phyloP scores from a whole-genome alignment of 2,797 vertebrate genomes.

The Pseudochirops cupreus region DNA sequence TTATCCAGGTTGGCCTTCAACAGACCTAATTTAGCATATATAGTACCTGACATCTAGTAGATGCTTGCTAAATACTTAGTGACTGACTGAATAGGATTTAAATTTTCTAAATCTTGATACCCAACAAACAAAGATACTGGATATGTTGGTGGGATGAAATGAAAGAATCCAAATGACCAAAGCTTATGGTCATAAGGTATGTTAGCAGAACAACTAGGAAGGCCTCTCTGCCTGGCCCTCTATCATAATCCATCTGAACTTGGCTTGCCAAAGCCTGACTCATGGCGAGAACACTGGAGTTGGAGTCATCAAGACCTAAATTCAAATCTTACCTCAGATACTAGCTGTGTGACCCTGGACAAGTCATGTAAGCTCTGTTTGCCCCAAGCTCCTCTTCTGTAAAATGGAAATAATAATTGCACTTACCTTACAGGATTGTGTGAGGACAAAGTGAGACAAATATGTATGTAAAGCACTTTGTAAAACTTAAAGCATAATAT shows the following conservation, averaged over 20 bases:
- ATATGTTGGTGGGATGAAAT: neutral
- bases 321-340: neutral
- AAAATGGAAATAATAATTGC: neutral
- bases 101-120: neutral
- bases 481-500: neutral
- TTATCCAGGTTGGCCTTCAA: neutral
- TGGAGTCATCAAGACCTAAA: neutral
- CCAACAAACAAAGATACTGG: neutral
- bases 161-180: neutral
- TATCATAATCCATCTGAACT: neutral
- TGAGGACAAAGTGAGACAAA: conserved; percentile 12
- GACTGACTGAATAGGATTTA: neutral
- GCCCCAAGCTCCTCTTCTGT: neutral
- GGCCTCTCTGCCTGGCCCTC: neutral
- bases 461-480: neutral
- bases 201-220: neutral
- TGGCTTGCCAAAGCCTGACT: neutral
- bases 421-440: neutral
- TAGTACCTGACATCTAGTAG: neutral
- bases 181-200: neutral
- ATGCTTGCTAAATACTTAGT: neutral
- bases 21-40: neutral
- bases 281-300: neutral
- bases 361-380: neutral
- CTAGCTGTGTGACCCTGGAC: neutral